These are phyloP conservation scores for Loxodonta africana DNA, from an alignment of 2,113 vertebrate genomes.

Conservation along the genomic window DNA sequence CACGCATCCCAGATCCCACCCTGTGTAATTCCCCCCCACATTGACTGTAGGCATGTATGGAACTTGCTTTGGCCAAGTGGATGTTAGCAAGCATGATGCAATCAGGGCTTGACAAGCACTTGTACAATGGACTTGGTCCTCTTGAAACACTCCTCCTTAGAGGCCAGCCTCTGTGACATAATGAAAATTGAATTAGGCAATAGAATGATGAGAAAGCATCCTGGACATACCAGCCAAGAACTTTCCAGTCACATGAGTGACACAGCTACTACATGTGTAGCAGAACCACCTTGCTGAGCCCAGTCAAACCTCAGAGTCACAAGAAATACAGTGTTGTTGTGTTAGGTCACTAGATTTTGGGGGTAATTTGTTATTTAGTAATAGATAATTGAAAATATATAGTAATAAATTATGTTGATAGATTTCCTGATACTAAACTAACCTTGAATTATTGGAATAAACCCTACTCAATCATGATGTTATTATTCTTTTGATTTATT, in stretches of 20 bases:
- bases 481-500: constrained; percentile 2
- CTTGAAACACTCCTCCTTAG: neutral
- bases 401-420: neutral
- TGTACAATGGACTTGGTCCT: neutral
- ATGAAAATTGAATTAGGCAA: neutral
- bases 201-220: neutral
- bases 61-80: neutral
- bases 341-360: neutral
- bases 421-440: neutral
- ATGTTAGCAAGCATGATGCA: neutral
- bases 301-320: neutral
- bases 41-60: neutral
- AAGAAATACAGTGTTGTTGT: neutral
- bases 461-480: neutral
- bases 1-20: neutral
- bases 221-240: neutral
- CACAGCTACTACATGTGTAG: neutral
- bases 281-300: neutral
- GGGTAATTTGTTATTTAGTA: neutral
- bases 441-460: constrained; percentile 32
- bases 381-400: neutral
- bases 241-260: neutral
- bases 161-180: neutral
- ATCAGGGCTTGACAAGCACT: neutral
- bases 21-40: neutral